Conservation (phyloP, 2,888 invertebrate genomes). For the Heliconius hortense region DNA sequence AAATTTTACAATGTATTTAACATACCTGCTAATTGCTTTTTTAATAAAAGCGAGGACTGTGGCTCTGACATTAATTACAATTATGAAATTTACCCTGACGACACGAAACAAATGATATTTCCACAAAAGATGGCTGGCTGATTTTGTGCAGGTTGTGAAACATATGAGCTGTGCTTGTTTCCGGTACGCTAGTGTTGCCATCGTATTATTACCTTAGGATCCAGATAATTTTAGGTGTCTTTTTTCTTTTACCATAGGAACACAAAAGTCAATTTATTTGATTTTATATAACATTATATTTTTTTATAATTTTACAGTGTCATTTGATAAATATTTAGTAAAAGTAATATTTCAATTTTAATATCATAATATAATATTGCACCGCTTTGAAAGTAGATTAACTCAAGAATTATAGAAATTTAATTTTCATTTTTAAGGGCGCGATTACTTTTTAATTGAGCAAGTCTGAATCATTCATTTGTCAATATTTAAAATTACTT, state of each 20-base stretch:
- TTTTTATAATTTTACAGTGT: not conserved
- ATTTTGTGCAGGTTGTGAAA: constrained; percentile 80
- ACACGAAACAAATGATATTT: constrained; percentile 87
- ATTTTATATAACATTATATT: not conserved
- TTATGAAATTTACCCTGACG: constrained; percentile 88
- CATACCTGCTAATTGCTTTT: constrained; percentile 97
- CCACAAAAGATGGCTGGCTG: constrained; percentile 88
- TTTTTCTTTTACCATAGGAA: not conserved
- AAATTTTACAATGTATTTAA: constrained; percentile 48
- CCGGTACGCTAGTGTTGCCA: constrained; percentile 57
- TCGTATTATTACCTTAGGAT: not conserved
- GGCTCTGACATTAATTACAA: constrained; percentile 96
- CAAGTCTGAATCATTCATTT: no score
- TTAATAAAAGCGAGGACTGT: constrained; percentile 96
- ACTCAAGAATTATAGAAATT: no score
- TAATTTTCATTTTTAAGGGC: no score
- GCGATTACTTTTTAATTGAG: no score
- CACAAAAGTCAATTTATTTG: not conserved
- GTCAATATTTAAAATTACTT: no score
- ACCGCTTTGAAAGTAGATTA: not conserved
- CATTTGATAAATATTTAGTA: not conserved
- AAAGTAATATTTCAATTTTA: not conserved
- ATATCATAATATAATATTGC: not conserved
- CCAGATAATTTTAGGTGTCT: constrained; percentile 1
- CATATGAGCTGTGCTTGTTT: constrained; percentile 70